Evolutionary conservation across 2,797 vertebrate genomes (phyloP).

Genomic region (Sebastiscus tertius): DNA sequence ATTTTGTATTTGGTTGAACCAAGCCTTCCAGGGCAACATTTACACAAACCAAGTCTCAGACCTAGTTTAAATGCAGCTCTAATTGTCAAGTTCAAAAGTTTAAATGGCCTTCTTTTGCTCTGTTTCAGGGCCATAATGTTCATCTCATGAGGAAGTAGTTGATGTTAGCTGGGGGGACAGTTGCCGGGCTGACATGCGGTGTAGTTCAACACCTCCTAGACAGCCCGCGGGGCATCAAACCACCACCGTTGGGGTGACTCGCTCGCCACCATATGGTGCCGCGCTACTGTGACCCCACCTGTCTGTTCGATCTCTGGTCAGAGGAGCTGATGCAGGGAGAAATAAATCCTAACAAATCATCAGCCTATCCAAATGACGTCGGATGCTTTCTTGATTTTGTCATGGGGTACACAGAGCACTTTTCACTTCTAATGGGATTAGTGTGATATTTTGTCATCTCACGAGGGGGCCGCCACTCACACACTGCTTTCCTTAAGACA

Average conservation of each 20-base stretch:
- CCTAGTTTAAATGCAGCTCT: neutral
- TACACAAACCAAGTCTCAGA: neutral
- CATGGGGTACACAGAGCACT: slow-evolving; percentile 17
- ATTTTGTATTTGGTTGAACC: neutral
- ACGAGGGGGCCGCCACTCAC: slow-evolving; percentile 14
- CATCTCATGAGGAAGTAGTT: slow-evolving; percentile 18
- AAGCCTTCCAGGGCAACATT: neutral
- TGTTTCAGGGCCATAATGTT: neutral
- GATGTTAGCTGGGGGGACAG: slow-evolving; percentile 65
- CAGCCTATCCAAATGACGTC: neutral
- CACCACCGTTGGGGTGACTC: slow-evolving; percentile 30
- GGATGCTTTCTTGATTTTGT: slow-evolving; percentile 5
- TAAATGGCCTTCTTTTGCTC: neutral
- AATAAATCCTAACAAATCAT: neutral
- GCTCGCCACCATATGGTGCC: slow-evolving; percentile 47
- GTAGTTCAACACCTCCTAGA: slow-evolving; percentile 55
- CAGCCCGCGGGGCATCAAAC: slow-evolving; percentile 58
- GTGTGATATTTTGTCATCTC: slow-evolving; percentile 59
- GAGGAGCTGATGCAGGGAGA: neutral
- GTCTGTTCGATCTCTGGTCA: slow-evolving; percentile 33
- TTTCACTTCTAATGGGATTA: slow-evolving; percentile 61
- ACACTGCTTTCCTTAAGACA: slow-evolving; percentile 35
- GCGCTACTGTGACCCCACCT: slow-evolving; percentile 41
- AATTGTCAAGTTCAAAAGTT: slow-evolving; percentile 8
- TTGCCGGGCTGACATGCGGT: slow-evolving; percentile 46